A percentile compares a stretch with the other conserved stretches of the same genome.
Conservation (phyloP, 1,140 invertebrate species). For the Conus betulinus region DNA sequence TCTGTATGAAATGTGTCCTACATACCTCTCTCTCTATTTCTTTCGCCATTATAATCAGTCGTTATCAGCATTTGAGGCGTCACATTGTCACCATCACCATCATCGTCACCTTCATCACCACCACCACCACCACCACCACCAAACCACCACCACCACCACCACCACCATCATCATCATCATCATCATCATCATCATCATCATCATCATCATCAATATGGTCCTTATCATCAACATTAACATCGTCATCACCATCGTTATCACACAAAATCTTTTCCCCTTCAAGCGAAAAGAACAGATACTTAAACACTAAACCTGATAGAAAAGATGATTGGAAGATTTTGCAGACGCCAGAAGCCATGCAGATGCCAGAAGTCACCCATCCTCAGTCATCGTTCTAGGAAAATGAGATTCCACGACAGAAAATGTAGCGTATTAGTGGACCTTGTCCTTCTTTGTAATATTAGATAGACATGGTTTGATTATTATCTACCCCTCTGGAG, state of each 20-base stretch:
- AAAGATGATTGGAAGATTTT: neutral
- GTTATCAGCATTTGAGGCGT: neutral
- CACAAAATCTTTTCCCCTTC: no score
- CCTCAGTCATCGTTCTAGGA: no score
- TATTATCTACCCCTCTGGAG: no score
- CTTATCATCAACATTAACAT: no score
- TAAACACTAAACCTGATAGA: neutral
- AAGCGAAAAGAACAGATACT: no score
- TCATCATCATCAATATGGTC: neutral
- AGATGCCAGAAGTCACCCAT: neutral
- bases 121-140: neutral
- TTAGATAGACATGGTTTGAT: no score
- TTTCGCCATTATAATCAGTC: neutral
- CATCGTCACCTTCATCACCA: neutral
- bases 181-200: constrained; percentile 8
- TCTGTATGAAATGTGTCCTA: neutral
- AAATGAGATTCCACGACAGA: no score
- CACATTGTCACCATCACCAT: constrained; percentile 1
- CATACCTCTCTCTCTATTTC: constrained; percentile 30
- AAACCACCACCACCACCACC: neutral
- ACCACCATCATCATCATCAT: neutral
- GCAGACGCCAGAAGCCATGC: neutral
- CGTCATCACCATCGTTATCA: neutral
- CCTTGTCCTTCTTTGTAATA: no score
- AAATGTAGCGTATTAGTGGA: no score